Evolutionary conservation across 2,113 vertebrate genomes (phyloP), one percentile per base, ranked within the genome.

Genomic region (Micronisus gabar): DNA sequence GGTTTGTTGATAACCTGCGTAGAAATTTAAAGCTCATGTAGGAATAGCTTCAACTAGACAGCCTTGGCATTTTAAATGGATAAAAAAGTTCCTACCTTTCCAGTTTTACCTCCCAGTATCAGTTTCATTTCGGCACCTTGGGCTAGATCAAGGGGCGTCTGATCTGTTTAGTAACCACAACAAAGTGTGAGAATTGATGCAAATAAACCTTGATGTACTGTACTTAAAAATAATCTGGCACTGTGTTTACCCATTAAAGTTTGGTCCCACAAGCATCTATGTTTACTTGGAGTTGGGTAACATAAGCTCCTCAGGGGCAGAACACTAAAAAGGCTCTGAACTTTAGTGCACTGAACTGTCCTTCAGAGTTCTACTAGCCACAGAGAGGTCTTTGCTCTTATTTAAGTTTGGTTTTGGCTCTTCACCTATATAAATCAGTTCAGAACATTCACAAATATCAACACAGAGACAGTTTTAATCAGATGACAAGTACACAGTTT

Each of bases 131-230:
- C 99, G 82, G 98, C 96, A 87, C 97, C 98, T 41, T 98, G 98
- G 58, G 98, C 98, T 92, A 99, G 97, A 94, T 99, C 99, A 93
- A 99, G 81, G 8, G 98, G 98, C 5, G 98, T 99, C 97, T 99
- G 99, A 93, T 98, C 99, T 99, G 98, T 86, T 85, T 68, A 88
- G 90, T 48, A 95, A 68, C 41, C 16, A 96, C 95, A 61, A 90
- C 0, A 7, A 84, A 32, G 50, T 45, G 91, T 87, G 2, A 97
- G 29, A 80, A 72, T 78, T 65, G 30, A 95, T 36, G 36, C 36
- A 86, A 73, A 86, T 47, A 70, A 84, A 70, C 53, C 30, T n/a
- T 85, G 23, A 81, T 11, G 8, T 36, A 89, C 34, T 88, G 65
- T 59, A 52, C 53, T 67, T 76, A 34, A 79, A 81, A 65, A 76